phyloP scores from a whole-genome alignment of 2,113 vertebrate species.

The Xiphophorus hellerii region DNA sequence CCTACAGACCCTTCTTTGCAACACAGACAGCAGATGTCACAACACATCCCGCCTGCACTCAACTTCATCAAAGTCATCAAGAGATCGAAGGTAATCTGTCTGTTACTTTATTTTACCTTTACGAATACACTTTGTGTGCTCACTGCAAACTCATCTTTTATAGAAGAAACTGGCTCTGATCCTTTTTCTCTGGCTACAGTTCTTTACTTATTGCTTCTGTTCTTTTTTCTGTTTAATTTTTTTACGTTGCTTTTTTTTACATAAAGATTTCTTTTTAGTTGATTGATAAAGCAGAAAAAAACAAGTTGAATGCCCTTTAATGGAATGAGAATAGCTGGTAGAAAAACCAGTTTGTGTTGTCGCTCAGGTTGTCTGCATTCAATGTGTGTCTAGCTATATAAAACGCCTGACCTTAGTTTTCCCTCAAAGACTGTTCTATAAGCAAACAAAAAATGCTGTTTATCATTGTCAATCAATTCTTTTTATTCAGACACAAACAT shows the following conservation, averaged over 20 bases:
- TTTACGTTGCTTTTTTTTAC: no score
- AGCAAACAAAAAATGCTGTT: not conserved
- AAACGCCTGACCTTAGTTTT: not conserved
- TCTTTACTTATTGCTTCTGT: not conserved
- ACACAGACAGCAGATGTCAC: slow-evolving; percentile 87
- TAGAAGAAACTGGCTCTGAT: not conserved
- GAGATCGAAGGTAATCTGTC: slow-evolving; percentile 23
- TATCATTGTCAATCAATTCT: no score
- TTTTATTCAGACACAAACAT: no score
- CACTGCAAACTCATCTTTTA: not conserved
- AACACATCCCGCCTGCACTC: slow-evolving; percentile 75
- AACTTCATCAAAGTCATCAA: slow-evolving; percentile 1
- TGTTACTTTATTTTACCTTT: not conserved
- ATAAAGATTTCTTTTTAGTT: no score
- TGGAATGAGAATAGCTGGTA: not conserved
- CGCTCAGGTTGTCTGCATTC: not conserved
- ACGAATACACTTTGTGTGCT: not conserved
- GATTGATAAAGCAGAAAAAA: not conserved
- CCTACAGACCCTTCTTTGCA: slow-evolving; percentile 92
- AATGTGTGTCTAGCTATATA: not conserved
- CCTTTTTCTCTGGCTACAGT: no score
- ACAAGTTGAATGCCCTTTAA: not conserved
- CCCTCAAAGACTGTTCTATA: not conserved
- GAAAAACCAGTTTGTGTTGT: slow-evolving; percentile 20
- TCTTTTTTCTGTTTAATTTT: not conserved